phyloP scores from a whole-genome alignment of 2,888 invertebrate genomes.

The Melipona bicolor region DNA sequence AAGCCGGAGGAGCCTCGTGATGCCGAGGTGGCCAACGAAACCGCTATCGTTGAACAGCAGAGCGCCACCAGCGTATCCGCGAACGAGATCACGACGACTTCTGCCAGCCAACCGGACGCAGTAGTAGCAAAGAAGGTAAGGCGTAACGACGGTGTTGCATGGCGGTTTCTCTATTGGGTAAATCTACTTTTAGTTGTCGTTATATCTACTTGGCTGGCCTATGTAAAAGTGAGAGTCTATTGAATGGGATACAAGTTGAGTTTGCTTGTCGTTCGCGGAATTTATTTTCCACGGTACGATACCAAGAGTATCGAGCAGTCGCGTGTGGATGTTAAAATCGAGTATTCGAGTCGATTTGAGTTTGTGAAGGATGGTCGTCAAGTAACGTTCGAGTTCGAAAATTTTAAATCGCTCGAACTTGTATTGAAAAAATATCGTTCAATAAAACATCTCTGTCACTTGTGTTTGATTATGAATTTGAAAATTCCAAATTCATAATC shows the following conservation, averaged over 20 bases:
- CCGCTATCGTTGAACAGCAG: conserved; percentile 26
- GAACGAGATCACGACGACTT: conserved; percentile 56
- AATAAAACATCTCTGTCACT: too few relatives aligned
- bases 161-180: conserved; percentile 22
- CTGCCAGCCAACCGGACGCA: conserved; percentile 72
- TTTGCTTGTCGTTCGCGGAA: conserved; percentile 24
- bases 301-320: background rate
- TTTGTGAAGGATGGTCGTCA: conserved; percentile 19
- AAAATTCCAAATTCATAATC: background rate
- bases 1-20: conserved; percentile 67
- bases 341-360: conserved; percentile 1
- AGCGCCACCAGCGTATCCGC: conserved; percentile 10
- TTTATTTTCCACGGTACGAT: background rate
- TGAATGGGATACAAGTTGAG: conserved; percentile 20
- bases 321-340: background rate
- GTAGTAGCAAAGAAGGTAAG: conserved; percentile 80
- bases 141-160: conserved; percentile 31
- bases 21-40: conserved; percentile 47
- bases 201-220: conserved; percentile 25
- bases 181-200: conserved; percentile 22
- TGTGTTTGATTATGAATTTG: background rate
- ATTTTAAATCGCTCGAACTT: background rate
- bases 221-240: conserved; percentile 19
- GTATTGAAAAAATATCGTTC: too few relatives aligned
- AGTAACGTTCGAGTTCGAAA: conserved; percentile 13